Evolutionary conservation across 1,140 invertebrate species (phyloP).

Genomic region (Drosophila paulistorum): DNA sequence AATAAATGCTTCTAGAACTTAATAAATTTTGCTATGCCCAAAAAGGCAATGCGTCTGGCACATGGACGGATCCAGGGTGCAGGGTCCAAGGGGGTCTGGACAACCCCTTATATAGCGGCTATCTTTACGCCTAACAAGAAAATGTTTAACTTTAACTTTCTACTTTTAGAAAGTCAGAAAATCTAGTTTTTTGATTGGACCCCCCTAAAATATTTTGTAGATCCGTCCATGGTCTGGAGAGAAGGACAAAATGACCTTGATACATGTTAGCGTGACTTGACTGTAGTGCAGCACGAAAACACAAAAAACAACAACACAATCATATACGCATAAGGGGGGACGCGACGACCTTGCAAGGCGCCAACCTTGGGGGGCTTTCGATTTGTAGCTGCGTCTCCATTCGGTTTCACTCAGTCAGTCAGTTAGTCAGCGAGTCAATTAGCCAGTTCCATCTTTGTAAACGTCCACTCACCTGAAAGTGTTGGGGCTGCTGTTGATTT

Average conservation of each 20-base stretch:
- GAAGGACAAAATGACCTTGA: neutral
- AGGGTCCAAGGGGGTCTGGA: too few relatives aligned
- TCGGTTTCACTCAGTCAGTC: constrained; percentile 11
- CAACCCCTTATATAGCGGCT: too few relatives aligned
- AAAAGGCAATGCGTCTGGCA: too few relatives aligned
- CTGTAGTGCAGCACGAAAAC: constrained; percentile 33
- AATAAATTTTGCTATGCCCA: too few relatives aligned
- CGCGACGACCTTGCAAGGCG: constrained; percentile 48
- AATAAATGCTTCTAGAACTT: too few relatives aligned
- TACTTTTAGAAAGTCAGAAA: too few relatives aligned
- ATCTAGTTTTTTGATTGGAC: too few relatives aligned
- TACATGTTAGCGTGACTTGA: constrained; percentile 16
- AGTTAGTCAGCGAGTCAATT: neutral
- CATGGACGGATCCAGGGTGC: too few relatives aligned
- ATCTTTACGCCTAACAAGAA: too few relatives aligned
- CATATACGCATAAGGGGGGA: constrained; percentile 30
- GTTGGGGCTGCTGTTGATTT: constrained; percentile 62
- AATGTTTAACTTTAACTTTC: too few relatives aligned
- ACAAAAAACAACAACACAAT: constrained; percentile 31
- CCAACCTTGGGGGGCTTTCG: constrained; percentile 45
- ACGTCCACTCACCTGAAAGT: constrained; percentile 75
- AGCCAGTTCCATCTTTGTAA: neutral
- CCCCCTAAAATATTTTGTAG: neutral
- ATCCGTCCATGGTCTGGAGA: neutral
- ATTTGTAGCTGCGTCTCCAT: constrained; percentile 33